Base-by-base conservation (phyloP, 2,888 invertebrate genomes). In the Hololepta plana region DNA sequence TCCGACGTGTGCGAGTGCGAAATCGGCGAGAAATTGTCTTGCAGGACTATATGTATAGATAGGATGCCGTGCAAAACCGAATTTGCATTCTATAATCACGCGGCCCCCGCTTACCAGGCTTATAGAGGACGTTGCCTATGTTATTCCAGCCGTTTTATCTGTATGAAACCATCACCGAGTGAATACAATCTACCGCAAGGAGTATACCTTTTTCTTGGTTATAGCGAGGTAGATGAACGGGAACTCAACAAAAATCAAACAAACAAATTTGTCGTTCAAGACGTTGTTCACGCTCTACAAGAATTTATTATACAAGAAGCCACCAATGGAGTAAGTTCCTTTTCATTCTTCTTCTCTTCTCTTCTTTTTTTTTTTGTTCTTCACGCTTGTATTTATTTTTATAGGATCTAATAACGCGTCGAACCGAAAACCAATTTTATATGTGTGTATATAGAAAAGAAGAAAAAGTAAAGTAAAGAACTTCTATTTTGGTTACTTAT, bases 61-160 rank as follows among this genome's bases (percentile, higher is more conserved):
- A 66, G 81, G 25, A 79, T 77, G 32, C 80, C 84, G 3, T 88
- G 87, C 57, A 79, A 82, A 40, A 84, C 84, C 7, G 73, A 82
- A 35, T 71, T 82, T 39, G 87, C 87, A 25, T 80, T 79, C 56
- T 88, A 85, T 62, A 81, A 81, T 45, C 88, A 88, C 55, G 80
- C 81, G 19, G 80, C 84, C 2, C 85, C 87, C 4, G 80, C 84
- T 28, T 87, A 84, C 59, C 84, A 84, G 55, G 87, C 87, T 5
- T 84, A 76, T 51, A 66, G 85, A 20, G 85, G 87, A 20, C 68
- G 82, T 32, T 88, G 88, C 56, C 71, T 85, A 42, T 88, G 87
- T 57, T 87, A 87, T 59, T 84, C 84, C 12, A 85, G 87, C 16
- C 73, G 79, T 35, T 87, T 88, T 56, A 85, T 87, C 57, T 87